Evolutionary conservation across 2,113 vertebrate genomes (phyloP).

Genomic region (Sebastes schlegelii): DNA sequence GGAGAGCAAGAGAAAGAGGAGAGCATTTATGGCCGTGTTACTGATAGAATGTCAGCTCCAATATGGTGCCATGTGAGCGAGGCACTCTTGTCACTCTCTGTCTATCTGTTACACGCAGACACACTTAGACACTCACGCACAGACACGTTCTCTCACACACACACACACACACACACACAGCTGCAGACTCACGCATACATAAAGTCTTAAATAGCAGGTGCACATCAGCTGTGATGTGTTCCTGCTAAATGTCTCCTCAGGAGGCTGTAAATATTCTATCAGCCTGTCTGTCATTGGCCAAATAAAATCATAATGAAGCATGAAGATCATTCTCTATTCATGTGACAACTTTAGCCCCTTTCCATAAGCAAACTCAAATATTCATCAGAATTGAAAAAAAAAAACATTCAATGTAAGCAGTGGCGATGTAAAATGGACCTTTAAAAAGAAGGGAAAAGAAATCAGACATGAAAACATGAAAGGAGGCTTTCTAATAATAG

Average conservation of each 20-base stretch:
- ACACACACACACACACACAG: slow-evolving; percentile 13
- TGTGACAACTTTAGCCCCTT: slow-evolving; percentile 91
- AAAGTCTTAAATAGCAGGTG: slow-evolving; percentile 83
- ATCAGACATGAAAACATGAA: slow-evolving; percentile 68
- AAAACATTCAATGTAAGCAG: slow-evolving; percentile 89
- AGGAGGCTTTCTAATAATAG: slow-evolving; percentile 89
- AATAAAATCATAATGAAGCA: slow-evolving; percentile 91
- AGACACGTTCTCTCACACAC: slow-evolving; percentile 3
- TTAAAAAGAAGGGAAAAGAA: slow-evolving; percentile 75
- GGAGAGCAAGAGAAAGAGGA: slow-evolving; percentile 19
- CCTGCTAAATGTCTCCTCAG: slow-evolving; percentile 92
- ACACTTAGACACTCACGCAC: slow-evolving; percentile 25
- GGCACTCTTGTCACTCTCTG: slow-evolving; percentile 23
- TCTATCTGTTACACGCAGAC: slow-evolving; percentile 26
- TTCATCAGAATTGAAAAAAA: slow-evolving; percentile 89
- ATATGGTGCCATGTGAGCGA: slow-evolving; percentile 38
- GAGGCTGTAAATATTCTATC: slow-evolving; percentile 94
- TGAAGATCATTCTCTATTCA: slow-evolving; percentile 96
- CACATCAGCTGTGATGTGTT: slow-evolving; percentile 89
- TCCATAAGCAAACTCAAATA: slow-evolving; percentile 95
- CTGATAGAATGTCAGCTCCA: slow-evolving; percentile 48
- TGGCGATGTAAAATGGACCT: slow-evolving; percentile 85
- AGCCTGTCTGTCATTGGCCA: slow-evolving; percentile 90
- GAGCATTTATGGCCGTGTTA: slow-evolving; percentile 55
- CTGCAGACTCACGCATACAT: slow-evolving; percentile 15